These are phyloP conservation scores for Micropterix aruncella DNA, from an alignment of 2,888 invertebrate species.

Conservation along the genomic window DNA sequence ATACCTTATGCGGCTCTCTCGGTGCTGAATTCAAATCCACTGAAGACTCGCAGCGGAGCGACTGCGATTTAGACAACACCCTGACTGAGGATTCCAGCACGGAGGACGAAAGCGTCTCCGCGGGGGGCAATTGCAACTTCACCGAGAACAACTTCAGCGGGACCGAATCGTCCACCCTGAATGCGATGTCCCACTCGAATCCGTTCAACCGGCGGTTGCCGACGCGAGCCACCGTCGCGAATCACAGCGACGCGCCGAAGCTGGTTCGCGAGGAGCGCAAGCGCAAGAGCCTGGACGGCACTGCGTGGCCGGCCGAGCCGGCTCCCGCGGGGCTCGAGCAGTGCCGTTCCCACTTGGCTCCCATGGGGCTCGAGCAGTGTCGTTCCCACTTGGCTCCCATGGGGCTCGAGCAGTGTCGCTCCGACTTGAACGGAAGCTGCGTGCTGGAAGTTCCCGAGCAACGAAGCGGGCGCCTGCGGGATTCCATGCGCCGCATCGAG, in stretches of 20 bases:
- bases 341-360: neutral
- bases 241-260: slow-evolving; percentile 18
- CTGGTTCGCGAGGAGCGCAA: slow-evolving; percentile 18
- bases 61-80: slow-evolving; percentile 13
- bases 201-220: too few relatives aligned
- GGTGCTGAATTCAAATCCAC: slow-evolving; percentile 31
- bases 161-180: too few relatives aligned
- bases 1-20: slow-evolving; percentile 31
- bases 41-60: slow-evolving; percentile 20
- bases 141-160: too few relatives aligned
- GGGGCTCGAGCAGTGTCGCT: neutral
- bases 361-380: too few relatives aligned
- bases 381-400: neutral
- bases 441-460: neutral
- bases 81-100: neutral
- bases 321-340: slow-evolving; percentile 25
- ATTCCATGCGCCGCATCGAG: slow-evolving; percentile 32
- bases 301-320: slow-evolving; percentile 29
- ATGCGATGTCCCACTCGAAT: too few relatives aligned
- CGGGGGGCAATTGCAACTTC: slow-evolving; percentile 30
- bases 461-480: too few relatives aligned
- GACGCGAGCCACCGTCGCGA: too few relatives aligned
- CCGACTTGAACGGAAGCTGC: neutral
- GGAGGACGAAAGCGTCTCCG: slow-evolving; percentile 20
- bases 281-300: slow-evolving; percentile 17